These are phyloP conservation scores for Gopherus flavomarginatus DNA, from an alignment of 2,113 vertebrate species.

Conservation along the genomic window DNA sequence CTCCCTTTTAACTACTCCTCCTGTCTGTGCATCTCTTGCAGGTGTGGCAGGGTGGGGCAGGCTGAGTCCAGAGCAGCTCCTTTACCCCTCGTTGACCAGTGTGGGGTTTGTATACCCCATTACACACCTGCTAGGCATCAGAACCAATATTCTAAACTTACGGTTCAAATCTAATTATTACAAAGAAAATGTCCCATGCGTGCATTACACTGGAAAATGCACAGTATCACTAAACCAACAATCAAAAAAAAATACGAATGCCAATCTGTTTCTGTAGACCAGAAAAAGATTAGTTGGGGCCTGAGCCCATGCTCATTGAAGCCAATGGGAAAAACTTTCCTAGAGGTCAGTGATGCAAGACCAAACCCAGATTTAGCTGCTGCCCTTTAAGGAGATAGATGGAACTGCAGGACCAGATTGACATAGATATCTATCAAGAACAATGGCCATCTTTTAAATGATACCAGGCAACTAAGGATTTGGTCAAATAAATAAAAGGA, in stretches of 20 bases:
- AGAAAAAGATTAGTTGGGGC: neutral
- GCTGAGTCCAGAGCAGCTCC: neutral
- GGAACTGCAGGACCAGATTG: neutral
- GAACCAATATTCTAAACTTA: neutral
- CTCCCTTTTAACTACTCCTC: neutral
- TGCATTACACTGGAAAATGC: neutral
- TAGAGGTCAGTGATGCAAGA: neutral
- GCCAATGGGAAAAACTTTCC: neutral
- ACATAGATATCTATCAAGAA: neutral
- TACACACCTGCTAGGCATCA: neutral
- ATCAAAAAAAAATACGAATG: neutral
- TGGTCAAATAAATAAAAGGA: conserved; percentile 17
- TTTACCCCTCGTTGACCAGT: neutral
- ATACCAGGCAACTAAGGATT: conserved; percentile 8
- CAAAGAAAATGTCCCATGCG: neutral
- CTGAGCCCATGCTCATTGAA: neutral
- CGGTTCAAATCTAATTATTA: neutral
- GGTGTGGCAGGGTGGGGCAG: neutral
- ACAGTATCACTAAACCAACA: neutral
- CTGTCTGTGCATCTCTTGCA: neutral
- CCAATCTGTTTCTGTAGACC: neutral
- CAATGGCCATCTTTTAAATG: neutral
- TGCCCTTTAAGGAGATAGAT: neutral
- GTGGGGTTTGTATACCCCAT: neutral
- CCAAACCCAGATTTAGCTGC: neutral